phyloP scores from a whole-genome alignment of 1,140 invertebrate genomes.

The Trichonephila inaurata region DNA sequence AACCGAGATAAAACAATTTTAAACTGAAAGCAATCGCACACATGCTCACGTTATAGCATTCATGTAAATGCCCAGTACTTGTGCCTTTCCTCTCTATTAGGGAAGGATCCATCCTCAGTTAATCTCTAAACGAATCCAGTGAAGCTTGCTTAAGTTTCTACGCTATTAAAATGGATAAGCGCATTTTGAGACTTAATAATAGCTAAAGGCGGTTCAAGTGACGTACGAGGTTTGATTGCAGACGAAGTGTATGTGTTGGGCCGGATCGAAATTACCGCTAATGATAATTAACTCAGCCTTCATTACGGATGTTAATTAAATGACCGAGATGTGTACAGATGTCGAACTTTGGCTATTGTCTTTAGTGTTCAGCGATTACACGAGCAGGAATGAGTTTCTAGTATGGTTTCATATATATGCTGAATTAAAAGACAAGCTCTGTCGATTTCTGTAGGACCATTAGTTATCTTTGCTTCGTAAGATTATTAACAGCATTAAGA shows the following conservation, averaged over 20 bases:
- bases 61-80: not conserved
- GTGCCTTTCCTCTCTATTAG: not conserved
- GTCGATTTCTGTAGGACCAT: not conserved
- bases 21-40: too few species aligned
- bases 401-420: slow-evolving; percentile 26
- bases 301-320: slow-evolving; percentile 57
- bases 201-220: slow-evolving; percentile 28
- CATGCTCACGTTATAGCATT: too few species aligned
- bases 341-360: slow-evolving; percentile 27
- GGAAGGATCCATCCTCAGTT: not conserved
- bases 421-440: not conserved
- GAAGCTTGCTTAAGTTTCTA: slow-evolving; percentile 14
- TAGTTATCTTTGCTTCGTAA: not conserved
- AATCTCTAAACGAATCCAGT: not conserved
- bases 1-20: too few species aligned
- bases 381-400: slow-evolving; percentile 24
- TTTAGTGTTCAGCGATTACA: slow-evolving; percentile 10
- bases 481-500: not conserved
- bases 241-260: slow-evolving; percentile 38
- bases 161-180: slow-evolving; percentile 42
- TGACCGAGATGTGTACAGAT: slow-evolving; percentile 49
- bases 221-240: slow-evolving; percentile 34
- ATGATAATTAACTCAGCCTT: slow-evolving; percentile 52
- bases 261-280: slow-evolving; percentile 42
- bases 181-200: slow-evolving; percentile 44